Base-by-base conservation (phyloP, 2,113 vertebrate genomes). In the Thalassarche chlororhynchos region DNA sequence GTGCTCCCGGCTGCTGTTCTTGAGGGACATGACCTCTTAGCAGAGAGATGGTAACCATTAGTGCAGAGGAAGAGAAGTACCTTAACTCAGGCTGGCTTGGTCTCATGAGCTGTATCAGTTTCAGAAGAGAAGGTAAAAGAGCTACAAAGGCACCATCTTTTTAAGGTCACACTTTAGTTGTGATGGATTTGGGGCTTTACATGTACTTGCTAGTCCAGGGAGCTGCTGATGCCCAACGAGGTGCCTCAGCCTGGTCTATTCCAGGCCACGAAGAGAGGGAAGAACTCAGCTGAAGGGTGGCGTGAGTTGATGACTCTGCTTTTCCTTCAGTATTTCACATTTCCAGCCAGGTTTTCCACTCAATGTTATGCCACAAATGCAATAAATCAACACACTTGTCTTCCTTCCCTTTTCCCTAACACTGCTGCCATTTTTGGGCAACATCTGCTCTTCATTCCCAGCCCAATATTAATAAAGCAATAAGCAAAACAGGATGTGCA, bases 361-460 rank as follows among this genome's bases (percentile, higher is more conserved):
- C 0, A 0, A 17, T 19, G 29, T 77, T 87, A 42, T 85, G 64
- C 89, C 66, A 91, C 51, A 58, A 80, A 69, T 3, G 13, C 58
- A 87, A 46, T 85, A 91, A 93, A 93, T 93, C 78, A 76, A n/a
- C 47, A 34, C 28, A 5, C 36, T 93, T 44, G 29, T 92, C 84
- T 83, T 79, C 55, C 34, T 93, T 91, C 25, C 40, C 6, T 84
- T 57, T 65, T 77, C 32, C 32, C 64, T 93, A 57, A 74, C 38
- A 5, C 78, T 57, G 46, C 42, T 96, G 71, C 87, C 89, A 52
- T 97, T 94, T 96, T 96, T 66, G 94, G 87, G 62, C 87, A 96
- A 83, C 36, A 62, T 87, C 24, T 90, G 76, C 62, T 92, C 64
- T 69, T 95, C 81, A 47, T 94, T 95, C 42, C 44, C 54, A 93